Conservation (phyloP, 2,113 vertebrate genomes). For the Callospermophilus lateralis region DNA sequence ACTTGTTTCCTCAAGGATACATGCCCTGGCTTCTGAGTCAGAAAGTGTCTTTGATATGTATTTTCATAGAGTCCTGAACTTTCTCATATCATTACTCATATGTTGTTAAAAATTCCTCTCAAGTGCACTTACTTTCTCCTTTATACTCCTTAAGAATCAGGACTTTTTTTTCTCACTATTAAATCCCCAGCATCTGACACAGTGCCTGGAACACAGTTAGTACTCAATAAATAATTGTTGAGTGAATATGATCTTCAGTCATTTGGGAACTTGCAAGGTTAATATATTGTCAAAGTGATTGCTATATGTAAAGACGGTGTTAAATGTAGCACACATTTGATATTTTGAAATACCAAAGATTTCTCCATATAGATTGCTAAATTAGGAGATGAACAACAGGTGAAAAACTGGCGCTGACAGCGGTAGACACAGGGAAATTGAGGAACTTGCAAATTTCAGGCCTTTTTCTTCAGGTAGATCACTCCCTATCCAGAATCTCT, state of each 20-base stretch:
- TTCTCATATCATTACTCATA: too few relatives aligned
- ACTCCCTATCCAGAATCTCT: not conserved
- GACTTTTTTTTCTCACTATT: not conserved
- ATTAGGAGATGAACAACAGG: not conserved
- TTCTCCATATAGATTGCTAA: not conserved
- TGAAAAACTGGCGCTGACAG: not conserved
- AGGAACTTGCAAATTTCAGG: not conserved
- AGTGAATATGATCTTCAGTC: not conserved
- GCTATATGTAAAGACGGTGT: not conserved
- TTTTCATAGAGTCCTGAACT: too few relatives aligned
- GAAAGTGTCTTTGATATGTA: too few relatives aligned
- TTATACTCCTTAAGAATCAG: too few relatives aligned
- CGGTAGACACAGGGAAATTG: not conserved
- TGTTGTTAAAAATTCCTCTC: too few relatives aligned
- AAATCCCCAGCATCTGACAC: too few relatives aligned
- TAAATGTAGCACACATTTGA: too few relatives aligned
- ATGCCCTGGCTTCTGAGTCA: too few relatives aligned
- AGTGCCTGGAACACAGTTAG: too few relatives aligned
- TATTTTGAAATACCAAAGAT: not conserved
- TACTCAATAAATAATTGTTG: not conserved
- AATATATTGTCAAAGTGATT: not conserved
- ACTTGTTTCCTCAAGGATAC: too few relatives aligned
- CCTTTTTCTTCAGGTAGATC: not conserved
- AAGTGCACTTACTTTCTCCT: too few relatives aligned
- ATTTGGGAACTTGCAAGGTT: not conserved